Base-by-base conservation (phyloP, 1,140 invertebrate genomes). In the Ridgeia piscesae region DNA sequence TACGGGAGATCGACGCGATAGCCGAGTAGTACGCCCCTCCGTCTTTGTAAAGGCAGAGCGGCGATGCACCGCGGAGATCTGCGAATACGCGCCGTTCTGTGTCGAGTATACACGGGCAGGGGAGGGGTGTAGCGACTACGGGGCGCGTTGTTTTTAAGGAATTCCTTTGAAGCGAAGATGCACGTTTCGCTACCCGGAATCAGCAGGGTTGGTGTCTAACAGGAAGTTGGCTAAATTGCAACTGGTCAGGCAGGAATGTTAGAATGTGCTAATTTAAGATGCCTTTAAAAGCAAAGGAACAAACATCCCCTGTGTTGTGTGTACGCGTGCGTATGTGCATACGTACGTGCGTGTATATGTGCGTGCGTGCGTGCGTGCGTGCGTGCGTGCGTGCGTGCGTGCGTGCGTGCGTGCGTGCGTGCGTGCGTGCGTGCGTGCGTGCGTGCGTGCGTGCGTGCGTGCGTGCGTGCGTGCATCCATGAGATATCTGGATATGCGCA, bases 401-500 rank as follows among this genome's bases (percentile, higher is more conserved):
- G 89, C 89, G 92, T 92, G 88, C 89, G 92, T 92, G 89, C 89
- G 92, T 92, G 89, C 48, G 92, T 92, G 89, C 89, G 92, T 92
- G 89, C 89, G 92, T 92, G 89, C 89, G 92, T 92, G 48, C 48
- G 92, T 92, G 89, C 89, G 92, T 92, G 33, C 2, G 92, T 92
- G 33, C 34, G 91, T 33, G 21, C 8, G 48, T 21, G 48, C 8
- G 48, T 21, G 48, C 21, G 48, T 50, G 48, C 48, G 48, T 50
- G 48, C 48, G 0, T 50, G 8, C 48, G 48, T 21, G 48, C 48
- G 48, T 50, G 48, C 48, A n/a, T n/a, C n/a, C n/a, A n/a, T n/a
- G n/a, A n/a, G n/a, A n/a, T n/a, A n/a, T n/a, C n/a, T n/a, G n/a
- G n/a, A n/a, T n/a, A n/a, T n/a, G n/a, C n/a, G n/a, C 58, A 77